Conservation (phyloP, 2,113 vertebrate species). For the Tringa solitaria region DNA sequence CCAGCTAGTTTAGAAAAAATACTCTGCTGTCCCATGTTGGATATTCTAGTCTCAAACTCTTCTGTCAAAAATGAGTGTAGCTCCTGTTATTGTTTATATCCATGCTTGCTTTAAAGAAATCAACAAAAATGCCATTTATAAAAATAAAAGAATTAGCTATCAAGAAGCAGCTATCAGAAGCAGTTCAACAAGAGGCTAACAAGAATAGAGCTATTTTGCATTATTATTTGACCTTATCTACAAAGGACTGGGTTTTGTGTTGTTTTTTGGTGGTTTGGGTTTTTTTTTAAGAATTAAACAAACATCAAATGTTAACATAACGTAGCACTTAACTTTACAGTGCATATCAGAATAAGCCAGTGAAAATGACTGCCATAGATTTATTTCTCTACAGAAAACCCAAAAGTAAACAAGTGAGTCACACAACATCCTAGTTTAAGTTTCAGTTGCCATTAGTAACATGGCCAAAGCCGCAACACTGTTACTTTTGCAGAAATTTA, state of each 20-base stretch:
- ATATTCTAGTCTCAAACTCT: not conserved
- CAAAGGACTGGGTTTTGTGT: not conserved
- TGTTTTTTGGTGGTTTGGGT: not conserved
- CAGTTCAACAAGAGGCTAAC: not conserved
- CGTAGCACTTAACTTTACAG: not conserved
- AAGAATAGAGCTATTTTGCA: not conserved
- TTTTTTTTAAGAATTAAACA: not conserved
- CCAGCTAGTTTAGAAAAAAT: not conserved
- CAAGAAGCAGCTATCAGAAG: not conserved
- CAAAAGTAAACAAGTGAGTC: constrained; percentile 11
- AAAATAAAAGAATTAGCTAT: not conserved
- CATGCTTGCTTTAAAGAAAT: not conserved
- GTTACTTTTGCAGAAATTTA: not conserved
- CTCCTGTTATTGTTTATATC: not conserved
- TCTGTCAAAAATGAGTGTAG: not conserved
- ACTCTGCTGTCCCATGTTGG: not conserved
- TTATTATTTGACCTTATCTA: not conserved
- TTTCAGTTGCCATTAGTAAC: not conserved
- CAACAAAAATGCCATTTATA: not conserved
- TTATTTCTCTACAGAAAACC: not conserved
- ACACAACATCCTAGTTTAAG: not conserved
- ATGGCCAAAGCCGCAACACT: not conserved
- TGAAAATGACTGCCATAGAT: not conserved
- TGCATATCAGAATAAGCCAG: not conserved
- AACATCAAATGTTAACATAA: not conserved